Percentiles rank a stretch among this genome's conserved stretches.
phyloP scores from a whole-genome alignment of 2,888 invertebrate species.

The Athalia cordata region DNA sequence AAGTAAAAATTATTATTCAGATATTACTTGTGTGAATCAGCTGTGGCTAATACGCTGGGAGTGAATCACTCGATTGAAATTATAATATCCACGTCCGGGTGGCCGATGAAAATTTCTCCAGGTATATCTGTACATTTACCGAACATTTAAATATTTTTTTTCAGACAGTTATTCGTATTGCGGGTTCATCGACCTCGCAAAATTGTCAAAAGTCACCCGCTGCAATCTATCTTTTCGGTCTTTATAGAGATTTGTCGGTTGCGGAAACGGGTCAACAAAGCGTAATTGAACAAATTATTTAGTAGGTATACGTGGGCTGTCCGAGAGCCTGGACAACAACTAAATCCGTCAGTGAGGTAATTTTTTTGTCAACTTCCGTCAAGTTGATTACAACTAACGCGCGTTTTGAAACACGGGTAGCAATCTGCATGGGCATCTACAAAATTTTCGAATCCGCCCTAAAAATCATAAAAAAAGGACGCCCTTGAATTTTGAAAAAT shows the following conservation, averaged over 20 bases:
- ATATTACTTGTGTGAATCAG: conserved; percentile 8
- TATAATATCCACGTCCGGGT: conserved; percentile 7
- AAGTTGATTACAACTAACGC: not conserved
- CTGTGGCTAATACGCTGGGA: not conserved
- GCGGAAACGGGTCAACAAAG: conserved; percentile 10
- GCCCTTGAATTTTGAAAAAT: not conserved
- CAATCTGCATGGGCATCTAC: too few species aligned
- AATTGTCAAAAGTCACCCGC: not conserved
- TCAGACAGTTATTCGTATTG: not conserved
- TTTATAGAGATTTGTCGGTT: not conserved
- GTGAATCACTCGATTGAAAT: conserved; percentile 42
- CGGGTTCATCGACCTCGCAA: not conserved
- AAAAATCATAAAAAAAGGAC: not conserved
- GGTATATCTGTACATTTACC: not conserved
- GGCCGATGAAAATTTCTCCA: not conserved
- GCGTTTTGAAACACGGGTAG: too few species aligned
- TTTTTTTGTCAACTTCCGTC: not conserved
- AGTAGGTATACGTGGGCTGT: conserved; percentile 23
- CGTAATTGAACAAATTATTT: conserved; percentile 27
- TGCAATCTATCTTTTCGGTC: not conserved
- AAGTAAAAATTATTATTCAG: not conserved
- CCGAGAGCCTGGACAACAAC: conserved; percentile 4
- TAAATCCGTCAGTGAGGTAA: conserved; percentile 19
- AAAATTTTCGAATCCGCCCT: not conserved
- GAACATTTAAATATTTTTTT: not conserved